Conservation (phyloP, 2,888 invertebrate genomes). For the Hypercompe scribonia region DNA sequence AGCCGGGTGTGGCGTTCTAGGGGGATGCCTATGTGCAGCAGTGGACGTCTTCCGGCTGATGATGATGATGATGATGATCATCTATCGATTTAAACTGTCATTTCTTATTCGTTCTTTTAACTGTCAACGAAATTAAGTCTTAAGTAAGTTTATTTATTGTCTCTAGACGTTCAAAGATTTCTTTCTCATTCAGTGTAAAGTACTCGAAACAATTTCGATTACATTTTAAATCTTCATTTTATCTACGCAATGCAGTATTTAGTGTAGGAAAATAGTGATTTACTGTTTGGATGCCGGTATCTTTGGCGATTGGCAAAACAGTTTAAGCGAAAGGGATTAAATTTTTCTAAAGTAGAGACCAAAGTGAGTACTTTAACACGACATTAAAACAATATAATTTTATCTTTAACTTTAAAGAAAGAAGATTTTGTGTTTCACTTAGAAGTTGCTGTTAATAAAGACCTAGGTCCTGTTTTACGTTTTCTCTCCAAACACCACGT, state of each 20-base stretch:
- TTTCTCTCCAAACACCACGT: background rate
- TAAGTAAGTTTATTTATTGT: background rate
- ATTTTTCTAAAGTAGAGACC: too few species aligned
- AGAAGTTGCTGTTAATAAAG: too few species aligned
- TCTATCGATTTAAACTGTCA: background rate
- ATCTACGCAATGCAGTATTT: background rate
- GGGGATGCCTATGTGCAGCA: too few species aligned
- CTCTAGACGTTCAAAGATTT: background rate
- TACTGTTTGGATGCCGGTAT: background rate
- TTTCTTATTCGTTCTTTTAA: background rate
- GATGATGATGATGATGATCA: too few species aligned
- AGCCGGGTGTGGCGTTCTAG: too few species aligned
- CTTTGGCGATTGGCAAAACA: too few species aligned
- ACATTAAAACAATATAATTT: background rate
- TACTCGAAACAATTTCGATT: too few species aligned
- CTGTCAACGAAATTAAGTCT: too few species aligned
- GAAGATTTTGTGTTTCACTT: too few species aligned
- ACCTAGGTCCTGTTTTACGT: background rate
- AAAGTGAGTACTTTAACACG: background rate
- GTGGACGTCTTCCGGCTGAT: too few species aligned
- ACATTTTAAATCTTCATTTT: background rate
- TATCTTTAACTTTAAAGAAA: background rate
- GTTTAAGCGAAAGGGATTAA: background rate
- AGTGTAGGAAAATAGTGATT: background rate
- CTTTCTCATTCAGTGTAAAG: background rate